Evolutionary conservation across 2,113 vertebrate genomes (phyloP), one percentile per base, ranked within the genome.

Genomic region (Gallinago media): DNA sequence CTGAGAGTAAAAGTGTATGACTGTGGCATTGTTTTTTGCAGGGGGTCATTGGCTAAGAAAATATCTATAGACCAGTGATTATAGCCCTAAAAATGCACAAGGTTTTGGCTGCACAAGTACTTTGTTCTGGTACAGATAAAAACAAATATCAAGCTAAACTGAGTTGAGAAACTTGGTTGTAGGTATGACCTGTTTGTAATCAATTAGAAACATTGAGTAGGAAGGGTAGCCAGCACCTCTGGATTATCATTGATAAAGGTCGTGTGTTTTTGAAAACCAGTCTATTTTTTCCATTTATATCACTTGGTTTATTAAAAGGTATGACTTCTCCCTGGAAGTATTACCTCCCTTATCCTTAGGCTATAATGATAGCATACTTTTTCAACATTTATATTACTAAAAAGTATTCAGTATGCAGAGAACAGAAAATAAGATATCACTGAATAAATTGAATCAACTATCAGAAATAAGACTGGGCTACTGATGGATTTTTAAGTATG

Each of bases 401-500:
- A 73, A 74, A 81, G 16, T 54, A 78, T 67, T 93, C 70, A 63
- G 42, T 47, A 85, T 72, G 73, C 52, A 78, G 80, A 78, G 68
- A 86, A 78, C 26, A 91, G 46, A 92, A 94, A 95, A 94, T 70
- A 93, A 93, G 88, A 44, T 44, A 77, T 47, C 34, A 8, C 42
- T 78, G 83, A 78, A 84, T 67, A 92, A 96, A 96, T 65, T 38
- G 61, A 67, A 91, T 67, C 68, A 50, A 15, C 68, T 56, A 66
- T 80, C 42, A 89, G 89, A 86, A 94, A 75, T 81, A 89, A 92
- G 38, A 56, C 91, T 59, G 40, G 56, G 44, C 73, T 78, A 55
- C 55, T 94, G 91, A 92, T 92, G 76, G 80, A 49, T 91, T 84
- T 94, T 81, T 81, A 88, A 86, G 54, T 71, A 89, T 42, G 88